Percentiles rank a stretch among this genome's conserved stretches.
Conservation (phyloP, 2,113 vertebrate genomes). For the Gymnorhina tibicen region DNA sequence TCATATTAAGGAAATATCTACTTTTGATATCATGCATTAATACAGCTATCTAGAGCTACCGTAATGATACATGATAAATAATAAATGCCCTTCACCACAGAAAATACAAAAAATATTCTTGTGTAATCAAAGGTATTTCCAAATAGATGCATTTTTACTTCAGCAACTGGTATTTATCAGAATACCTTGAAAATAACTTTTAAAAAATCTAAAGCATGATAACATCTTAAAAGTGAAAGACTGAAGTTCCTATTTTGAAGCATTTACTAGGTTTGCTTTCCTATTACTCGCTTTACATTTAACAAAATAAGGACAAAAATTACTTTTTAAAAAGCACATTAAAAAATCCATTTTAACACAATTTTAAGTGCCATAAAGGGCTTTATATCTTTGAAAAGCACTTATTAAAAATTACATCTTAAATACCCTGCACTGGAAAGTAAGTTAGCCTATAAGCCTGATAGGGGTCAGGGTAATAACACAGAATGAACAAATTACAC, state of each 20-base stretch:
- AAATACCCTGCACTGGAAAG: conserved; percentile 80
- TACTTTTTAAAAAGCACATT: conserved; percentile 27
- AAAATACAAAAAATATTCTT: background rate
- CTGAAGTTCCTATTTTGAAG: background rate
- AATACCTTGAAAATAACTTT: background rate
- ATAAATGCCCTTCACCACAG: background rate
- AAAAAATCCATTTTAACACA: conserved; percentile 60
- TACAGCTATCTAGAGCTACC: background rate
- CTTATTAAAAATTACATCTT: conserved; percentile 82
- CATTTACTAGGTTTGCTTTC: background rate
- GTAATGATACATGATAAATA: background rate
- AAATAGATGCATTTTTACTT: background rate
- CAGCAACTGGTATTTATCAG: background rate
- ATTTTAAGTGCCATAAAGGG: conserved; percentile 64
- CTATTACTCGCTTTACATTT: background rate
- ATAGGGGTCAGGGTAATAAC: conserved; percentile 97
- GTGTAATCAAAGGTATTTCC: background rate
- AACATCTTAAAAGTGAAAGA: background rate
- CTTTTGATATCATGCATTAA: background rate
- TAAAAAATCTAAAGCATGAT: background rate
- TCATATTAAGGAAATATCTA: background rate
- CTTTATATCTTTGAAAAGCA: conserved; percentile 68
- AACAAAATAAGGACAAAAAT: conserved; percentile 42
- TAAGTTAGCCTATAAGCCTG: conserved; percentile 85
- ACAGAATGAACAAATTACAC: conserved; percentile 91